A percentile compares a stretch with the other conserved stretches of the same genome.
Conservation (phyloP, 2,888 invertebrate species). For the Epistrophe grossulariae region DNA sequence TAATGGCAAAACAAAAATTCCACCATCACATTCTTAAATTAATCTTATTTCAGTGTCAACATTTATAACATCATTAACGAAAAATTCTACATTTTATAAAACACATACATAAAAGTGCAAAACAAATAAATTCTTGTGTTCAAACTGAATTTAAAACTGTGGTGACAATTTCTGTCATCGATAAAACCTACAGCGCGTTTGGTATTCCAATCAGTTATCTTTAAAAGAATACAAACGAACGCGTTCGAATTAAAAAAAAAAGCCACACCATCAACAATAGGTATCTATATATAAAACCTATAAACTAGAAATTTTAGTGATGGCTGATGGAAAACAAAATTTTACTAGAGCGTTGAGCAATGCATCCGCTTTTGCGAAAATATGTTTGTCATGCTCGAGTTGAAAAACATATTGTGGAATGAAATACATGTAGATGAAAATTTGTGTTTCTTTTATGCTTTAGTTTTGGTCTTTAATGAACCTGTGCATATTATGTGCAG, state of each 20-base stretch:
- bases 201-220: constrained; percentile 62
- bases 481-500: neutral
- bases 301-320: constrained; percentile 3
- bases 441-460: constrained; percentile 8
- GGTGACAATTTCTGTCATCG: constrained; percentile 1
- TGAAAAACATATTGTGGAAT: constrained; percentile 37
- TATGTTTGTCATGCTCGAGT: constrained; percentile 67
- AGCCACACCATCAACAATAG: neutral
- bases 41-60: constrained; percentile 14
- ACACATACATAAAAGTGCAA: constrained; percentile 6
- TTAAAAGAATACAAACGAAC: constrained; percentile 23
- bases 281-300: neutral
- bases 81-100: neutral
- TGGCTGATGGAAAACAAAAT: constrained; percentile 31
- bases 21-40: neutral
- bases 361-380: constrained; percentile 72
- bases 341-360: constrained; percentile 69
- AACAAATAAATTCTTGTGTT: neutral
- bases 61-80: neutral
- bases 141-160: neutral
- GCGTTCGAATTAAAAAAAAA: neutral
- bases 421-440: constrained; percentile 16
- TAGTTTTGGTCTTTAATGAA: neutral
- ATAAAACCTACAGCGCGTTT: constrained; percentile 41
- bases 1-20: neutral